These are phyloP conservation scores for Lemur catta DNA, from an alignment of 2,797 vertebrate species.

Conservation along the genomic window DNA sequence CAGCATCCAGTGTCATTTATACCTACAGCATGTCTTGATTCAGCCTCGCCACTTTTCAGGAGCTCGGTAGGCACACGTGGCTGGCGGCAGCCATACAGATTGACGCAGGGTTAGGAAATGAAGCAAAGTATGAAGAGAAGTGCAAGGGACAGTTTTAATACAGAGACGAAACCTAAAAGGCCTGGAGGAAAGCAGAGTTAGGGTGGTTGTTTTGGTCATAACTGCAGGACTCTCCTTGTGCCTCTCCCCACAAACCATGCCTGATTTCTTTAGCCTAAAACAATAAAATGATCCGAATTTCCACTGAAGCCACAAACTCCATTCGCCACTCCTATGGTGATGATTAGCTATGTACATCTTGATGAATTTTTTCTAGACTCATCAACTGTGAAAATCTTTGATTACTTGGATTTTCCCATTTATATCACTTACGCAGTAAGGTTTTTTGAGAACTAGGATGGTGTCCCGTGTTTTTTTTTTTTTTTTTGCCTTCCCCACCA, in stretches of 20 bases:
- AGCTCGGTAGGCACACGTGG: too few species aligned
- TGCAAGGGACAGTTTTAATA: not conserved
- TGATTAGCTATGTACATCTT: not conserved
- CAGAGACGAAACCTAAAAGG: not conserved
- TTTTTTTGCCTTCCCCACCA: slow-evolving; percentile 41
- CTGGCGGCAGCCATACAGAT: not conserved
- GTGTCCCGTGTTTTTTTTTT: not conserved
- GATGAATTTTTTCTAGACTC: not conserved
- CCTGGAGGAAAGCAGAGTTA: not conserved
- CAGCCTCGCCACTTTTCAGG: not conserved
- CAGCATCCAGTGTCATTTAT: not conserved
- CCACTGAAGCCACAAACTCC: not conserved
- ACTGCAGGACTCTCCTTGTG: not conserved
- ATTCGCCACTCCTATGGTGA: not conserved
- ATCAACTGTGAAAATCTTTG: not conserved
- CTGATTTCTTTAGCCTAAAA: not conserved
- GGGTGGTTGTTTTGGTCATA: not conserved
- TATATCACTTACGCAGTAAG: not conserved
- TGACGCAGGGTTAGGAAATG: not conserved
- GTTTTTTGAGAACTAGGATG: not conserved
- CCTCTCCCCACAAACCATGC: not conserved
- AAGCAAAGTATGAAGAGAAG: not conserved
- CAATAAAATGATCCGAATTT: not conserved
- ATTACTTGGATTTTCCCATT: not conserved
- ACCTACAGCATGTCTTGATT: not conserved